Conservation (phyloP, 1,140 invertebrate species). For the Pinna nobilis region DNA sequence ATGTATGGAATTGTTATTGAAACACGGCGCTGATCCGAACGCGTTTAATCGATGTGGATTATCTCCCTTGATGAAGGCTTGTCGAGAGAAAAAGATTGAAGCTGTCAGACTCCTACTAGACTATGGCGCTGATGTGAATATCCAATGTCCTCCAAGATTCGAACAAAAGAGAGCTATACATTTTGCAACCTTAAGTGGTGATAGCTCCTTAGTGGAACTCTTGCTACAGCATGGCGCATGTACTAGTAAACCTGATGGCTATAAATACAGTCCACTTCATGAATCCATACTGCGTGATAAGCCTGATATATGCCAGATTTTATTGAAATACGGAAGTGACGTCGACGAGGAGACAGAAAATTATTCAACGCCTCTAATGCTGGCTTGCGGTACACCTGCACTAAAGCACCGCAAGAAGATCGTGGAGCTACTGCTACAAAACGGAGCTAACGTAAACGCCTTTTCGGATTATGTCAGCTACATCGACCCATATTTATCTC, state of each 20-base stretch:
- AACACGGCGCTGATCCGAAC: slow-evolving; percentile 90
- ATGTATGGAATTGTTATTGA: slow-evolving; percentile 87
- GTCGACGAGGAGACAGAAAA: slow-evolving; percentile 78
- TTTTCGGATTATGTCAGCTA: slow-evolving; percentile 76
- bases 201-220: slow-evolving; percentile 86
- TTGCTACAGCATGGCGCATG: slow-evolving; percentile 85
- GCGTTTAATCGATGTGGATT: slow-evolving; percentile 84
- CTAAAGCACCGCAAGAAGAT: slow-evolving; percentile 81
- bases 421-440: slow-evolving; percentile 80
- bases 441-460: slow-evolving; percentile 78
- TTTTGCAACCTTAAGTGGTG: slow-evolving; percentile 87
- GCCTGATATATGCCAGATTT: slow-evolving; percentile 78
- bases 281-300: slow-evolving; percentile 81
- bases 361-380: slow-evolving; percentile 87
- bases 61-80: slow-evolving; percentile 86
- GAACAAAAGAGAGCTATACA: slow-evolving; percentile 83
- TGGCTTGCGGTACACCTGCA: slow-evolving; percentile 86
- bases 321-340: slow-evolving; percentile 81
- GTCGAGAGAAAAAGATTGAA: slow-evolving; percentile 61
- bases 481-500: slow-evolving; percentile 78
- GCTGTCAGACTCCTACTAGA: slow-evolving; percentile 86
- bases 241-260: slow-evolving; percentile 79
- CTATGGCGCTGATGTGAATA: slow-evolving; percentile 87
- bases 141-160: slow-evolving; percentile 63
- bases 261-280: slow-evolving; percentile 89